phyloP scores from a whole-genome alignment of 1,140 invertebrate genomes.

The Aphis gossypii region DNA sequence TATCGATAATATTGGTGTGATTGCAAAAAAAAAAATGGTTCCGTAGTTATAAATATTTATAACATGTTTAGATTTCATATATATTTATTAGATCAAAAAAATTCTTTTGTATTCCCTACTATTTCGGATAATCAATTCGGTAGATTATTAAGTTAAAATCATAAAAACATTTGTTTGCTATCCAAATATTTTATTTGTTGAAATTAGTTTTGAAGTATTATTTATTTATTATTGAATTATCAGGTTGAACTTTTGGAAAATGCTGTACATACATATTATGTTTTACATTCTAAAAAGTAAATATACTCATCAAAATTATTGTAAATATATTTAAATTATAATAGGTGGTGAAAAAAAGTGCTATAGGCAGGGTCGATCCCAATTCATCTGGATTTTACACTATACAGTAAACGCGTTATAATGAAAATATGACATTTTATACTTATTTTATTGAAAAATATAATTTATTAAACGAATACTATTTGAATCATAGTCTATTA shows the following conservation, averaged over 20 bases:
- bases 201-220: not conserved
- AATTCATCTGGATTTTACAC: not conserved
- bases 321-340: not conserved
- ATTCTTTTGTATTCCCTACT: not conserved
- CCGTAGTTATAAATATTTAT: not conserved
- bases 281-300: not conserved
- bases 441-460: not conserved
- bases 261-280: not conserved
- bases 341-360: not conserved
- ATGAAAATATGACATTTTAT: not conserved
- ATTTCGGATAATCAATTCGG: not conserved
- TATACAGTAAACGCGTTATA: not conserved
- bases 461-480: not conserved
- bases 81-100: not conserved
- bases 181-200: not conserved
- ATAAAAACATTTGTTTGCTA: not conserved
- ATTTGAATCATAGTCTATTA: not conserved
- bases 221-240: too few relatives aligned
- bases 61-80: not conserved
- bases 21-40: not conserved
- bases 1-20: not conserved
- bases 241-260: too few relatives aligned
- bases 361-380: not conserved
- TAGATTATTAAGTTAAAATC: not conserved
- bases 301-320: not conserved